Conservation (phyloP, 2,113 vertebrate genomes). For the Dipodomys stephensi region DNA sequence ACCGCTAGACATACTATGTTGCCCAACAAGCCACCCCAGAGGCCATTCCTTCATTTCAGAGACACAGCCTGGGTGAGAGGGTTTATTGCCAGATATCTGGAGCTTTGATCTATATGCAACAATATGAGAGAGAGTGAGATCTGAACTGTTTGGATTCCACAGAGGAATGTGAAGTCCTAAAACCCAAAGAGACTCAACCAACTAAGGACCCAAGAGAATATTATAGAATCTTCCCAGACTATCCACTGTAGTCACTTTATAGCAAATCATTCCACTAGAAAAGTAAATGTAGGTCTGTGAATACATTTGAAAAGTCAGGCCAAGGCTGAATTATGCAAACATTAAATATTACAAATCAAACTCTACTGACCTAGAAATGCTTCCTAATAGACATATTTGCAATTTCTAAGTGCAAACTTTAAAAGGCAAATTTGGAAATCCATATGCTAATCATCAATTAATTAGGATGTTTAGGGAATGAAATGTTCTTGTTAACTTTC, state of each 20-base stretch:
- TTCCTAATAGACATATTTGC: constrained; percentile 70
- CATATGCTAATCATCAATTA: constrained; percentile 73
- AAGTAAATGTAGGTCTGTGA: constrained; percentile 62
- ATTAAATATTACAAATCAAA: constrained; percentile 76
- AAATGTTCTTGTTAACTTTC: constrained; percentile 66
- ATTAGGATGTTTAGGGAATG: constrained; percentile 70
- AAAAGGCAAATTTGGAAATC: constrained; percentile 72
- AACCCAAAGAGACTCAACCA: neutral
- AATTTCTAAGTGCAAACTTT: constrained; percentile 71
- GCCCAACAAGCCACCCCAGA: neutral
- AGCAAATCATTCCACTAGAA: constrained; percentile 64
- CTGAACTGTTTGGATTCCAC: constrained; percentile 1
- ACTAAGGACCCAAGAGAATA: neutral
- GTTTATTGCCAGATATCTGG: neutral
- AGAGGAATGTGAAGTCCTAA: neutral
- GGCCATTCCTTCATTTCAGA: neutral
- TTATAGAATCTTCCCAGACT: neutral
- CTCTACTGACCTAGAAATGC: constrained; percentile 72
- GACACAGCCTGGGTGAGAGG: neutral
- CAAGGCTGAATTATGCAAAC: constrained; percentile 69
- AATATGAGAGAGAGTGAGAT: neutral
- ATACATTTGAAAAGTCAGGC: constrained; percentile 75
- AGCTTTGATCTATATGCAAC: neutral
- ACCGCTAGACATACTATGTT: neutral
- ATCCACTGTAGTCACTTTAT: neutral